Evolutionary conservation across 1,140 invertebrate species (phyloP).

Genomic region (Drosophila pseudoobscura): DNA sequence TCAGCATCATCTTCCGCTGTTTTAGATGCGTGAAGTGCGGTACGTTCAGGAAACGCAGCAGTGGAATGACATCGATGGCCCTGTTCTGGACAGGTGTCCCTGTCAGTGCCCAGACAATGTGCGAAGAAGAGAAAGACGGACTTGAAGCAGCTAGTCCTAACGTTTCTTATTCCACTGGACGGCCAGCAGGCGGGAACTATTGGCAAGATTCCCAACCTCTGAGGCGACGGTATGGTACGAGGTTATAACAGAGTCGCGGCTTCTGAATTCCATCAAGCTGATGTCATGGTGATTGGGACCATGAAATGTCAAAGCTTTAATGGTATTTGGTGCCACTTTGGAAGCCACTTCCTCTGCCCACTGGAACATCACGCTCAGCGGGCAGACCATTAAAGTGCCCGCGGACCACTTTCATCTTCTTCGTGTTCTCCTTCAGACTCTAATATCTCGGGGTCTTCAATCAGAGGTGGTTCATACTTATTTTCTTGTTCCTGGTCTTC

Average conservation of each 20-base stretch:
- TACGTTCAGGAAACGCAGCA: slow-evolving; percentile 44
- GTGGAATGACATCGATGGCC: slow-evolving; percentile 51
- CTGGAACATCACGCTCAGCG: slow-evolving; percentile 53
- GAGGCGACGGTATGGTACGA: slow-evolving; percentile 33
- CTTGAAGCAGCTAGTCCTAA: slow-evolving; percentile 17
- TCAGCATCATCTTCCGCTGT: slow-evolving; percentile 32
- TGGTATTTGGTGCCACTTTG: slow-evolving; percentile 31
- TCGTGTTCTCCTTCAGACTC: slow-evolving; percentile 4
- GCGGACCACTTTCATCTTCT: not conserved
- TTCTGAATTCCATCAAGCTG: slow-evolving; percentile 4
- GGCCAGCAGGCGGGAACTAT: slow-evolving; percentile 32
- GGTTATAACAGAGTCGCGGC: slow-evolving; percentile 44
- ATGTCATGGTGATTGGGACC: slow-evolving; percentile 37
- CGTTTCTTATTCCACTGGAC: slow-evolving; percentile 46
- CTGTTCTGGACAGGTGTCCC: slow-evolving; percentile 56
- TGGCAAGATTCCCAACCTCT: slow-evolving; percentile 19
- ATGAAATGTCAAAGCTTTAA: slow-evolving; percentile 39
- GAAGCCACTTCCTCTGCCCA: slow-evolving; percentile 38
- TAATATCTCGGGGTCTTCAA: too few relatives aligned
- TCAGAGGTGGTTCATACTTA: not conserved
- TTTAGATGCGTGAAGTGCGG: slow-evolving; percentile 45
- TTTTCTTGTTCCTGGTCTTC: slow-evolving; percentile 1
- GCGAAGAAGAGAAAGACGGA: slow-evolving; percentile 12
- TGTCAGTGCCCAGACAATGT: slow-evolving; percentile 53
- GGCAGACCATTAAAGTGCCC: slow-evolving; percentile 49